Base-by-base conservation (phyloP, 2,888 invertebrate genomes). In the Lamellibrachia columna region DNA sequence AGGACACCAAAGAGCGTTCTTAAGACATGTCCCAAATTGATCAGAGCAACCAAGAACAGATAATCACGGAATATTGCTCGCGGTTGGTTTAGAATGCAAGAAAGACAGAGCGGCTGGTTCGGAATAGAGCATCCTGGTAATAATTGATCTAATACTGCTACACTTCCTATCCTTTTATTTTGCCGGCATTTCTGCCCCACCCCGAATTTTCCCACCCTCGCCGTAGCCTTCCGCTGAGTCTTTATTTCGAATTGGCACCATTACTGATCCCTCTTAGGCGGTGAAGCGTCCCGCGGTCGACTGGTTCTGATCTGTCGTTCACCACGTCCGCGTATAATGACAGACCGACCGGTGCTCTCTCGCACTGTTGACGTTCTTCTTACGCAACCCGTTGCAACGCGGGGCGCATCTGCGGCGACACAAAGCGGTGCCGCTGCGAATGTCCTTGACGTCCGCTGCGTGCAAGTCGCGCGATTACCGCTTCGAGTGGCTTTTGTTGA, bases 401-500 rank as follows among this genome's bases (percentile, higher is more conserved):
- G 75, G 75, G 75, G 75, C 75, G 22, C 22, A 22, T 75, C 22
- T n/a, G 75, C 22, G n/a, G 22, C 75, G 75, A 75, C 75, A 75
- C 22, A 75, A 75, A 75, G 75, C 75, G 75, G n/a, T n/a, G 22
- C 3, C 75, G 22, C 75, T n/a, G 75, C 75, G 75, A 75, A n/a
- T 75, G 75, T 75, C 75, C 75, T 75, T 11, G 22, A 75, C 75
- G 75, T 75, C 75, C 75, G 75, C 75, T 15, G 75, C 22, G 75
- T 6, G 75, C 75, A 4, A 75, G 75, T 75, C 75, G 75, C 75
- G 75, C 75, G 75, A 75, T 75, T 75, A 75, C 75, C 15, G 75
- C 22, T 75, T 75, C 75, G 75, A 75, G 75, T 75, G 75, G 75
- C 75, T 75, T 75, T 75, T 75, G 75, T 75, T 75, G 75, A 75